Evolutionary conservation across 2,888 invertebrate genomes (phyloP).

Genomic region (Polylopha cassiicola): DNA sequence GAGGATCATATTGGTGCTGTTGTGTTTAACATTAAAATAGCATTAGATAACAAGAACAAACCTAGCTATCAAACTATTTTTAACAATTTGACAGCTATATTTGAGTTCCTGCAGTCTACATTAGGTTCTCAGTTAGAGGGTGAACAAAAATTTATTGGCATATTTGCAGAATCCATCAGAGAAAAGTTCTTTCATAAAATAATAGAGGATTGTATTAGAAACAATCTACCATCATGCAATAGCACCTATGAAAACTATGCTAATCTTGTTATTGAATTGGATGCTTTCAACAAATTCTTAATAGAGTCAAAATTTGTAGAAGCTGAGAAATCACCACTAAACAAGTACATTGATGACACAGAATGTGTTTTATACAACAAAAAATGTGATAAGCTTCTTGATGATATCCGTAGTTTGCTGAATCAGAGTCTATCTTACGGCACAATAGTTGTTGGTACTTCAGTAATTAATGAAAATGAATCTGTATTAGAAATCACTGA

Average conservation of each 20-base stretch:
- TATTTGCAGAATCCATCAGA: constrained; percentile 56
- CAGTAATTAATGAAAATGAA: constrained; percentile 36
- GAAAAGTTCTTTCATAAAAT: constrained; percentile 65
- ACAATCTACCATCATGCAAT: constrained; percentile 61
- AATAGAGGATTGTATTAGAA: constrained; percentile 64
- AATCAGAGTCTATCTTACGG: constrained; percentile 57
- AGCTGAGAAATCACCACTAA: constrained; percentile 54
- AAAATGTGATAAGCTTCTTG: constrained; percentile 64
- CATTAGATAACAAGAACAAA: constrained; percentile 46
- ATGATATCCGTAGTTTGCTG: constrained; percentile 52
- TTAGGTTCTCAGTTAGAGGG: constrained; percentile 59
- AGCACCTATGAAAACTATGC: constrained; percentile 60
- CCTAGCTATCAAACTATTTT: constrained; percentile 65
- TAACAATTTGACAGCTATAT: constrained; percentile 64
- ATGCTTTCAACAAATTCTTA: constrained; percentile 65
- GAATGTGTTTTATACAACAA: constrained; percentile 67
- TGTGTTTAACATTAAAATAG: constrained; percentile 62
- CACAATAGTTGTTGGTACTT: constrained; percentile 48
- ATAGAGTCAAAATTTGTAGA: constrained; percentile 67
- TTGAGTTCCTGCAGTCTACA: constrained; percentile 67
- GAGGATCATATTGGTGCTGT: constrained; percentile 65
- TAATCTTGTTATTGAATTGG: constrained; percentile 59
- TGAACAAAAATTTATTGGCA: constrained; percentile 57
- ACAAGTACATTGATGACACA: constrained; percentile 62
- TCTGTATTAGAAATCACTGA: constrained; percentile 43